phyloP scores from a whole-genome alignment of 2,888 invertebrate species.

The Xestoiulus laeticollis region DNA sequence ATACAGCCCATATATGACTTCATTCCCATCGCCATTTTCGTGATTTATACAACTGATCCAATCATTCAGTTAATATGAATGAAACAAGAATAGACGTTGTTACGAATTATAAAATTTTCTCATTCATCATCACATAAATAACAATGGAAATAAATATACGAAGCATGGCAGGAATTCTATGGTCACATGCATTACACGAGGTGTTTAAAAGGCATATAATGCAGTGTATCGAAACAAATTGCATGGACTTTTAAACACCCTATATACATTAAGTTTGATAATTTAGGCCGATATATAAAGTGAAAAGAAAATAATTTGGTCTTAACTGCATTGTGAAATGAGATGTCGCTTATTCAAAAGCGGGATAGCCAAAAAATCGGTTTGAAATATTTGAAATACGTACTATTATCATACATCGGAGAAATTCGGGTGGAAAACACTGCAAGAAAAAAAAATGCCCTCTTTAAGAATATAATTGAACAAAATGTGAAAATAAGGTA shows the following conservation, averaged over 20 bases:
- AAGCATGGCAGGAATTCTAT: no score
- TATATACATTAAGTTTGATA: not conserved
- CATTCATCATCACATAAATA: no score
- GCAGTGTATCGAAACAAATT: not conserved
- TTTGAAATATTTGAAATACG: constrained; percentile 26
- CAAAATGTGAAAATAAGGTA: constrained; percentile 26
- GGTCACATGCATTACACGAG: not conserved
- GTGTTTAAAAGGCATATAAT: not conserved
- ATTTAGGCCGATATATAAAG: not conserved
- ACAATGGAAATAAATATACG: no score
- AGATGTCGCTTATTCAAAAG: not conserved
- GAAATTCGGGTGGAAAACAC: constrained; percentile 26
- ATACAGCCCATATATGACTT: no score
- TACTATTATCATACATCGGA: constrained; percentile 26
- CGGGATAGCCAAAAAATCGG: not conserved
- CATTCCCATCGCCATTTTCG: no score
- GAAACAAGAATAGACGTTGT: no score
- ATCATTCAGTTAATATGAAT: no score
- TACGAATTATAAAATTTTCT: no score
- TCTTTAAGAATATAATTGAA: constrained; percentile 19
- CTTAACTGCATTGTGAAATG: constrained; percentile 8
- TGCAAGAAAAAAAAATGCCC: constrained; percentile 17
- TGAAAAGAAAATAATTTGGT: constrained; percentile 16
- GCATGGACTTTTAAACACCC: not conserved
- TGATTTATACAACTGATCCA: no score